These are phyloP conservation scores for Hemithea aestivaria DNA, from an alignment of 2,888 invertebrate species.

Conservation along the genomic window DNA sequence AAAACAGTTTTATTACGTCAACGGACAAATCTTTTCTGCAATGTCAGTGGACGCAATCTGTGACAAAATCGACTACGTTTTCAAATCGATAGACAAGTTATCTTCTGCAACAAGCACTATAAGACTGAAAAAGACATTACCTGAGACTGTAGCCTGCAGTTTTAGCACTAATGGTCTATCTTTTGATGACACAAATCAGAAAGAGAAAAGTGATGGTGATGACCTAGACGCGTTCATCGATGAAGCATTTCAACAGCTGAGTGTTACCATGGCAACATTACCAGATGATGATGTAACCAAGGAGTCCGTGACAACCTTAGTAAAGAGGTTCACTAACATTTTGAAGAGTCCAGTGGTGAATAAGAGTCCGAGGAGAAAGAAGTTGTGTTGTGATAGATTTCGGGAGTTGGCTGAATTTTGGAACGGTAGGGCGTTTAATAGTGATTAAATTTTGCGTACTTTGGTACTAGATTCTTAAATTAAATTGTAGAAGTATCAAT, in stretches of 20 bases:
- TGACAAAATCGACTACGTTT: conserved; percentile 59
- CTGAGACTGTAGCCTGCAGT: conserved; percentile 58
- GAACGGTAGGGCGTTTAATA: conserved; percentile 41
- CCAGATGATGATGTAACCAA: conserved; percentile 38
- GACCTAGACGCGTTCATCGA: conserved; percentile 60
- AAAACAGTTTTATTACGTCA: conserved; percentile 50
- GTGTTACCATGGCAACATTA: conserved; percentile 42
- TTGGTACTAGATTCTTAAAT: conserved; percentile 3
- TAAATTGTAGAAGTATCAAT: too few relatives aligned
- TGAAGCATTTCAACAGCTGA: conserved; percentile 58
- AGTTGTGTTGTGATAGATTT: conserved; percentile 54
- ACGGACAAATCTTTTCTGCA: conserved; percentile 59
- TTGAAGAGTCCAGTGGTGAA: conserved; percentile 46
- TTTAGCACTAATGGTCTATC: conserved; percentile 54
- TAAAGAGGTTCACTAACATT: conserved; percentile 56
- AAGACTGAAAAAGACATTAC: conserved; percentile 36
- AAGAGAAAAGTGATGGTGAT: conserved; percentile 36
- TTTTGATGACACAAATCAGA: conserved; percentile 54
- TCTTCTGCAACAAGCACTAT: conserved; percentile 51
- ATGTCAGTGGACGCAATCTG: conserved; percentile 63
- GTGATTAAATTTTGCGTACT: conserved; percentile 11
- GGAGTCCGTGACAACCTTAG: conserved; percentile 60
- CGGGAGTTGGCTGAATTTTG: conserved; percentile 64
- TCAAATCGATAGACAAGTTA: conserved; percentile 63
- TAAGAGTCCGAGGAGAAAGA: conserved; percentile 47